Percentiles rank a stretch among this genome's conserved stretches.
These are phyloP conservation scores for Patagioenas fasciata DNA, from an alignment of 2,113 vertebrate genomes.

Conservation along the genomic window DNA sequence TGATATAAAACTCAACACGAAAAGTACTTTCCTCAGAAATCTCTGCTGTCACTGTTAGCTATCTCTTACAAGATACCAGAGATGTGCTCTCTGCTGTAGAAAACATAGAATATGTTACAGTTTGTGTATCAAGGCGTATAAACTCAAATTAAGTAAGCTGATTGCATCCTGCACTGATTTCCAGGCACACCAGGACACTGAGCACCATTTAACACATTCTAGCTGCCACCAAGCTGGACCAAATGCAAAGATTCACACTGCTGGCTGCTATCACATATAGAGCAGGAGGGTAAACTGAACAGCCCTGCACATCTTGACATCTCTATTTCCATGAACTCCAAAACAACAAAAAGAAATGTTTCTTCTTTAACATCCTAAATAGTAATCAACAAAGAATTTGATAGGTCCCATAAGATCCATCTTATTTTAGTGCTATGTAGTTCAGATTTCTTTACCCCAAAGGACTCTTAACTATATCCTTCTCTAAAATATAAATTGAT, in stretches of 20 bases:
- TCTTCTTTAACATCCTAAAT: background rate
- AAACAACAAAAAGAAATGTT: background rate
- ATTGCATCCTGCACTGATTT: background rate
- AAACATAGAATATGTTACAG: background rate
- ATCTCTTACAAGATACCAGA: background rate
- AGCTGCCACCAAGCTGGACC: background rate
- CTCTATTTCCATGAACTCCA: background rate
- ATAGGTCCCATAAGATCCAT: background rate
- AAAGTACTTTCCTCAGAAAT: background rate
- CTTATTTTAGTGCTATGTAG: background rate
- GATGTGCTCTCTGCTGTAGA: background rate
- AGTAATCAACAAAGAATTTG: background rate
- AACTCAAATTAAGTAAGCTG: background rate
- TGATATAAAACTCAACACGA: fast-evolving
- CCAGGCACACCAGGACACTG: background rate
- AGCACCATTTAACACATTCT: background rate
- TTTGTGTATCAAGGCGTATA: background rate
- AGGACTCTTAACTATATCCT: background rate
- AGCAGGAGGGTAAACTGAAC: background rate
- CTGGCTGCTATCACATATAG: background rate
- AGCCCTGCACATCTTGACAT: background rate
- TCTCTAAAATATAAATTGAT: background rate
- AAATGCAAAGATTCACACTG: background rate
- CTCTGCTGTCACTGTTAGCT: background rate
- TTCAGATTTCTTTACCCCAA: background rate